Conservation (phyloP, 2,888 invertebrate genomes). For the Didymodactylos carnosus region DNA sequence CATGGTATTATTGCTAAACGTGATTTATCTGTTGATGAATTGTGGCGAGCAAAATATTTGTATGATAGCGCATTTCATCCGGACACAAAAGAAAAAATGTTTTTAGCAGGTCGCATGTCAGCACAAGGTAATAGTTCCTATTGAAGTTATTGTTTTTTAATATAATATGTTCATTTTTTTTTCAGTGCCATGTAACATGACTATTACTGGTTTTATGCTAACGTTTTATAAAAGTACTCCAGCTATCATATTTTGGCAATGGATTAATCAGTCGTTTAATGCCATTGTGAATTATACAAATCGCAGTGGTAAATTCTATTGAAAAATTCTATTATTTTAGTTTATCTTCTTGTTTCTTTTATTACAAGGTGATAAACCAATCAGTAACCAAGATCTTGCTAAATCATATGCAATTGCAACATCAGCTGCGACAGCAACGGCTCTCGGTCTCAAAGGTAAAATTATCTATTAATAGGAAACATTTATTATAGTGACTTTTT, state of each 20-base stretch:
- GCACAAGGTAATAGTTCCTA: conserved; percentile 41
- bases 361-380: conserved; percentile 33
- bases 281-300: conserved; percentile 95
- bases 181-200: conserved; percentile 74
- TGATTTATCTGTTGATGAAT: conserved; percentile 51
- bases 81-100: conserved; percentile 88
- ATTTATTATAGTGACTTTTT: not conserved
- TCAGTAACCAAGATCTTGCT: conserved; percentile 19
- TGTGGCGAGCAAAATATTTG: conserved; percentile 78
- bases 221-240: conserved; percentile 54
- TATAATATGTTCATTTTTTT: not conserved
- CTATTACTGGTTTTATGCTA: conserved; percentile 88
- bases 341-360: too few species aligned
- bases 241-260: conserved; percentile 91
- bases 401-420: conserved; percentile 13
- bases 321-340: too few species aligned
- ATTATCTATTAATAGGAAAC: too few species aligned
- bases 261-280: conserved; percentile 95
- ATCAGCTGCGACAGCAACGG: conserved; percentile 2
- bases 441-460: not conserved
- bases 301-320: too few species aligned
- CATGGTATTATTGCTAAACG: conserved; percentile 26
- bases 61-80: conserved; percentile 97
- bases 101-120: conserved; percentile 79
- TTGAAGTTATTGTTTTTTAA: not conserved